Conservation (phyloP, 1,140 invertebrate species). For the Lerema accius region DNA sequence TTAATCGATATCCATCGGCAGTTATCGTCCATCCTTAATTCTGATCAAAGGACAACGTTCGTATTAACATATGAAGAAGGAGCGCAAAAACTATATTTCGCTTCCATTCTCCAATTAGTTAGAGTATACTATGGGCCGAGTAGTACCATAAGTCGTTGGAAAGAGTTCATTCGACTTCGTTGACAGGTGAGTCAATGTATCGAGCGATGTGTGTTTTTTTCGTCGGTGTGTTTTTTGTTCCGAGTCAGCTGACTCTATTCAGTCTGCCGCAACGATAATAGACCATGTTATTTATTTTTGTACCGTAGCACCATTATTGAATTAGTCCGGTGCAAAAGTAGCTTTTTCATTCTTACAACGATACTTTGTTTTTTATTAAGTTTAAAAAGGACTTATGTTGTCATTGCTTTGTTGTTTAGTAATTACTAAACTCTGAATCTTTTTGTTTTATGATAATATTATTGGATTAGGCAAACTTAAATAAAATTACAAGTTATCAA, state of each 20-base stretch:
- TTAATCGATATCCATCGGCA: neutral
- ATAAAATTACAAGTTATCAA: no score
- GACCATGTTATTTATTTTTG: slow-evolving; percentile 15
- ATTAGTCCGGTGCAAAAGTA: slow-evolving; percentile 13
- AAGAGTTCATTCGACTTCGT: slow-evolving; percentile 33
- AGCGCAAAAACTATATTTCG: neutral
- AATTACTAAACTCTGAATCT: no score
- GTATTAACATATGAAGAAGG: neutral
- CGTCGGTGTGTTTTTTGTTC: slow-evolving; percentile 23
- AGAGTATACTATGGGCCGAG: slow-evolving; percentile 6
- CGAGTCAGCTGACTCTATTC: slow-evolving; percentile 31
- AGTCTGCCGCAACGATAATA: slow-evolving; percentile 29
- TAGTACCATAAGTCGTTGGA: slow-evolving; percentile 13
- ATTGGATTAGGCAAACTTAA: no score
- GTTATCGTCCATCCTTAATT: neutral
- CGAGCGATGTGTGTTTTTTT: slow-evolving; percentile 31
- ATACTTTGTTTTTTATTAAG: no score
- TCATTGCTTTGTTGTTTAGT: no score
- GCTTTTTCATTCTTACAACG: neutral
- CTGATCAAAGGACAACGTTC: neutral
- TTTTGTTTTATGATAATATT: no score
- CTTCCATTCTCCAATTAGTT: slow-evolving; percentile 15
- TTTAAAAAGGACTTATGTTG: no score
- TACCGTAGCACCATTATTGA: slow-evolving; percentile 2
- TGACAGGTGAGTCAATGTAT: slow-evolving; percentile 31